Evolutionary conservation across 2,113 vertebrate species (phyloP).

Genomic region (Nerophis lumbriciformis): DNA sequence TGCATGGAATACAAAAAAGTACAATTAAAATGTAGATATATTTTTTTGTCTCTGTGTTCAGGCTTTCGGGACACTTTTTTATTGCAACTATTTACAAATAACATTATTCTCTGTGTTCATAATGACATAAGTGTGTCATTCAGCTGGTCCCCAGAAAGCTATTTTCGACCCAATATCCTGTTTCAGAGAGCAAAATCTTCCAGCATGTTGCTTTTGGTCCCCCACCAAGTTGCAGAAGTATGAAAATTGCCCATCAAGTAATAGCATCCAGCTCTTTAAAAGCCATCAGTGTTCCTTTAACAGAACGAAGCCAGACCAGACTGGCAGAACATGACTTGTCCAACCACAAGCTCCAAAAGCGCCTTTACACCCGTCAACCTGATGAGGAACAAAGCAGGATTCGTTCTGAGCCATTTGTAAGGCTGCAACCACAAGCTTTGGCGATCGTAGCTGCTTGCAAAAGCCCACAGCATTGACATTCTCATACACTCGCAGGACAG

Average conservation of each 20-base stretch:
- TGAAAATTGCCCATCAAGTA: constrained; percentile 75
- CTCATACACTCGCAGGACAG: constrained; percentile 48
- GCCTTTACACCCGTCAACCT: constrained; percentile 10
- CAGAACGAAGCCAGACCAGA: constrained; percentile 40
- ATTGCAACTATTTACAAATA: background rate
- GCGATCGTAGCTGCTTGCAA: constrained; percentile 41
- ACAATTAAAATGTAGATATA: no score
- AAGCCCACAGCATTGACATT: constrained; percentile 52
- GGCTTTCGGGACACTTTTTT: no score
- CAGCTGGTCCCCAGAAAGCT: constrained; percentile 64
- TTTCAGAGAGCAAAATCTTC: constrained; percentile 65
- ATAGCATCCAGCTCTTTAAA: constrained; percentile 57
- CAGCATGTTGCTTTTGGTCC: constrained; percentile 70
- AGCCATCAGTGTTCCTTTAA: constrained; percentile 59
- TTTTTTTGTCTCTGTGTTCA: no score
- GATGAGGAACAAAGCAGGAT: constrained; percentile 28
- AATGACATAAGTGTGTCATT: constrained; percentile 59
- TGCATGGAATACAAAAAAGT: no score
- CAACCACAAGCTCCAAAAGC: constrained; percentile 16
- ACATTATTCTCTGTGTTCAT: constrained; percentile 2
- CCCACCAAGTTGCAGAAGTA: constrained; percentile 68
- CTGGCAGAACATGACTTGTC: constrained; percentile 36
- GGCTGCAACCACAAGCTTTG: constrained; percentile 34
- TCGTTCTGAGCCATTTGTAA: constrained; percentile 46
- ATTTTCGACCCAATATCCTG: constrained; percentile 75